Evolutionary conservation across 2,888 invertebrate species (phyloP).

Genomic region (Drosophila histrio): DNA sequence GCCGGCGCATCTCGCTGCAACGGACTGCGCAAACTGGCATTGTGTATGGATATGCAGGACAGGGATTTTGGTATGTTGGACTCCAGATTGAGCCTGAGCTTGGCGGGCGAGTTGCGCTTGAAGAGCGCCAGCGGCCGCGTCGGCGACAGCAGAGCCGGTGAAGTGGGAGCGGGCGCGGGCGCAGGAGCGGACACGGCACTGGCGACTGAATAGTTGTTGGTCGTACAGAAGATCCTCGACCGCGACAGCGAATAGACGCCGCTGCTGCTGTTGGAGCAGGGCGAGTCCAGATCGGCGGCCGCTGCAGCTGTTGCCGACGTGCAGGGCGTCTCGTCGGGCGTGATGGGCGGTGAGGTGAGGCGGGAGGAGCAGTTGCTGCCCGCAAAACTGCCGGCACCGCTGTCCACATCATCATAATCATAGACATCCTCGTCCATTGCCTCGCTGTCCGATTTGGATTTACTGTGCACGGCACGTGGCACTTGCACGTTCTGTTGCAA

Average conservation of each 20-base stretch:
- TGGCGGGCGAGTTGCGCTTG: constrained; percentile 81
- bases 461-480: constrained; percentile 33
- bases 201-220: not conserved
- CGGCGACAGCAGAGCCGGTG: constrained; percentile 53
- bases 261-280: constrained; percentile 63
- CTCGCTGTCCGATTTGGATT: constrained; percentile 74
- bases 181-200: constrained; percentile 27
- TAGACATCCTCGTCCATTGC: constrained; percentile 76
- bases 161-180: constrained; percentile 14
- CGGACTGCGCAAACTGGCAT: constrained; percentile 49
- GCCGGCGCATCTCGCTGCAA: constrained; percentile 57
- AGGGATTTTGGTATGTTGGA: constrained; percentile 79
- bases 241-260: constrained; percentile 49
- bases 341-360: constrained; percentile 80
- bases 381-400: constrained; percentile 68
- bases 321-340: constrained; percentile 77
- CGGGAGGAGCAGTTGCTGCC: constrained; percentile 80
- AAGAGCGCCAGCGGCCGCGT: constrained; percentile 70
- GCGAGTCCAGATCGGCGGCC: constrained; percentile 61
- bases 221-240: constrained; percentile 14
- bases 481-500: constrained; percentile 6
- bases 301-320: constrained; percentile 54
- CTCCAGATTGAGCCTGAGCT: constrained; percentile 79
- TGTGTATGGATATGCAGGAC: constrained; percentile 80
- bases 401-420: constrained; percentile 72